Evolutionary conservation across 2,888 invertebrate genomes (phyloP).

Genomic region (Empis stercorea): DNA sequence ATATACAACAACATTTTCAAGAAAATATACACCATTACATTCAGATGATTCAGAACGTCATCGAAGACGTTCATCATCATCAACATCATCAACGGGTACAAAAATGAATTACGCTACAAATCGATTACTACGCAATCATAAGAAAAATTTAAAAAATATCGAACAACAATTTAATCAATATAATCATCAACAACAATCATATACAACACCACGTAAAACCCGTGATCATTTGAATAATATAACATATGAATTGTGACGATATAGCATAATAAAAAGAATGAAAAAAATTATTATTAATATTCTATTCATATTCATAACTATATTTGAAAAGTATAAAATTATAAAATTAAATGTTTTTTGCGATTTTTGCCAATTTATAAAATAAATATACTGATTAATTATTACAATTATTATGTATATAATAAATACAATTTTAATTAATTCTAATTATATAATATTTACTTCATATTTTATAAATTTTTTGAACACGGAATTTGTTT

Average conservation of each 20-base stretch:
- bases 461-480: too few species aligned
- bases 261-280: conserved; percentile 4
- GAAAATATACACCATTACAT: conserved; percentile 4
- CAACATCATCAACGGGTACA: conserved; percentile 7
- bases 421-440: too few species aligned
- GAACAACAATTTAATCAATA: background rate
- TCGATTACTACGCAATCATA: conserved; percentile 17
- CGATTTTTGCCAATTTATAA: too few species aligned
- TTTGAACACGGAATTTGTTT: too few species aligned
- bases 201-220: conserved; percentile 27
- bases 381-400: too few species aligned
- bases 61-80: background rate
- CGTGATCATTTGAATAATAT: conserved; percentile 35
- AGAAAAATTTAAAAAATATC: background rate
- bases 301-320: too few species aligned
- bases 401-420: too few species aligned
- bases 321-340: too few species aligned
- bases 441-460: too few species aligned
- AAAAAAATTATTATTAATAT: too few species aligned
- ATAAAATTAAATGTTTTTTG: too few species aligned
- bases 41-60: background rate
- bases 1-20: conserved; percentile 26
- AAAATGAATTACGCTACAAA: conserved; percentile 4
- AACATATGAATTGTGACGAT: conserved; percentile 36
- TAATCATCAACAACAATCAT: conserved; percentile 18